A percentile compares a stretch with the other conserved stretches of the same genome.
Evolutionary conservation across 2,797 vertebrate genomes (phyloP).

Genomic region (Xenopus petersii): DNA sequence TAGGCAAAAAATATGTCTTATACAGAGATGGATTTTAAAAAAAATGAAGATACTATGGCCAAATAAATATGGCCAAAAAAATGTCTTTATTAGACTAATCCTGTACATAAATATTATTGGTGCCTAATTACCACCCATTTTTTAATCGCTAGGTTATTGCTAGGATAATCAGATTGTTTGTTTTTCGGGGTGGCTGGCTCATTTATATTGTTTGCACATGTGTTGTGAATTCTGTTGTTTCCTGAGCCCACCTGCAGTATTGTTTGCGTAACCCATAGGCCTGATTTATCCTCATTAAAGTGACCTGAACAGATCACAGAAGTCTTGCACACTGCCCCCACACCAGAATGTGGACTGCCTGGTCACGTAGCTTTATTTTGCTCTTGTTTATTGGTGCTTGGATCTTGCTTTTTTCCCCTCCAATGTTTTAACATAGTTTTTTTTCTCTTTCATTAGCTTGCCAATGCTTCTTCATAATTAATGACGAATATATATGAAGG

Average conservation of each 20-base stretch:
- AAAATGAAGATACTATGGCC: neutral
- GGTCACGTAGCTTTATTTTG: no score
- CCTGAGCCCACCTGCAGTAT: neutral
- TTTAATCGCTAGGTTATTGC: neutral
- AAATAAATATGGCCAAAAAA: no score
- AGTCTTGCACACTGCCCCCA: neutral
- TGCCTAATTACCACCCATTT: neutral
- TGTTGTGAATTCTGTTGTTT: neutral
- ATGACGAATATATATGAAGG: neutral
- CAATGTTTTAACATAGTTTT: no score
- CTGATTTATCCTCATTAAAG: neutral
- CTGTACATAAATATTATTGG: neutral
- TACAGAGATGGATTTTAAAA: neutral
- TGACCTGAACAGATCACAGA: neutral
- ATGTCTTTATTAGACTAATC: neutral
- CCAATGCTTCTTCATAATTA: neutral
- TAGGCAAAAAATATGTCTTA: no score
- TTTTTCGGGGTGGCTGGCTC: neutral
- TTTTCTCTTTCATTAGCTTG: no score
- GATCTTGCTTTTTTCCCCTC: neutral
- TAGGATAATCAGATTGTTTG: neutral
- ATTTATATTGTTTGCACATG: slow-evolving; percentile 1
- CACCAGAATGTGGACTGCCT: neutral
- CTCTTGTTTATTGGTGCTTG: neutral
- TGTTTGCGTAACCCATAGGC: neutral